phyloP scores from a whole-genome alignment of 1,140 invertebrate species.

The Sarcophaga peregrina region DNA sequence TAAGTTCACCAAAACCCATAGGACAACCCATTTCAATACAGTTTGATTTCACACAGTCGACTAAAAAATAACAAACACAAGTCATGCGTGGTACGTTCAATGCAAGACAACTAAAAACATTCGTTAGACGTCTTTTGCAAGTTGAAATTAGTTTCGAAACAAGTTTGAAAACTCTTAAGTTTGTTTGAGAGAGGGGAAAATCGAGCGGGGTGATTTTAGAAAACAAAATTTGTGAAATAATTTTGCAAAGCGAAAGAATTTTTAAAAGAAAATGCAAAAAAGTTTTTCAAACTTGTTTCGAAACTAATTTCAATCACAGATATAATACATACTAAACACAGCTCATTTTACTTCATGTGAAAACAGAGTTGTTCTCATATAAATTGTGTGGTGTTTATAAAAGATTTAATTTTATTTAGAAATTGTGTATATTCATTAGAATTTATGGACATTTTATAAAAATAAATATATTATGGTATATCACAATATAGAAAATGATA shows the following conservation, averaged over 20 bases:
- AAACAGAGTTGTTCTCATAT: background rate
- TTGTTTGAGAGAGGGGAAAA: no score
- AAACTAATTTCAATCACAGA: no score
- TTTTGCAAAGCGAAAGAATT: no score
- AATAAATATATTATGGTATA: slow-evolving; percentile 11
- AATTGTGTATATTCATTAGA: background rate
- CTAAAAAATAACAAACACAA: slow-evolving; percentile 31
- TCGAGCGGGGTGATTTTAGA: no score
- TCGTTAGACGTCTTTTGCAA: no score
- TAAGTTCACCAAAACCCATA: slow-evolving; percentile 60
- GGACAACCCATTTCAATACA: slow-evolving; percentile 55
- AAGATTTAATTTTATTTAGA: background rate
- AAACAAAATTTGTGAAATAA: no score
- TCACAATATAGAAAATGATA: slow-evolving; percentile 31
- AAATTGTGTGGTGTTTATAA: slow-evolving; percentile 17
- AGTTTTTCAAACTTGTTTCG: no score
- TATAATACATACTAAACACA: background rate
- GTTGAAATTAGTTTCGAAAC: no score
- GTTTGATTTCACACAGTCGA: background rate
- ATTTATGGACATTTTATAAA: background rate
- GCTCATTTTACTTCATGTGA: background rate
- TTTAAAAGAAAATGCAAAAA: no score
- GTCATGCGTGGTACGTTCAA: slow-evolving; percentile 30
- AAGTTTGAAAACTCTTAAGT: no score
- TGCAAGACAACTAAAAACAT: background rate